Conservation (phyloP, 2,113 vertebrate species). For the Pungitius pungitius region DNA sequence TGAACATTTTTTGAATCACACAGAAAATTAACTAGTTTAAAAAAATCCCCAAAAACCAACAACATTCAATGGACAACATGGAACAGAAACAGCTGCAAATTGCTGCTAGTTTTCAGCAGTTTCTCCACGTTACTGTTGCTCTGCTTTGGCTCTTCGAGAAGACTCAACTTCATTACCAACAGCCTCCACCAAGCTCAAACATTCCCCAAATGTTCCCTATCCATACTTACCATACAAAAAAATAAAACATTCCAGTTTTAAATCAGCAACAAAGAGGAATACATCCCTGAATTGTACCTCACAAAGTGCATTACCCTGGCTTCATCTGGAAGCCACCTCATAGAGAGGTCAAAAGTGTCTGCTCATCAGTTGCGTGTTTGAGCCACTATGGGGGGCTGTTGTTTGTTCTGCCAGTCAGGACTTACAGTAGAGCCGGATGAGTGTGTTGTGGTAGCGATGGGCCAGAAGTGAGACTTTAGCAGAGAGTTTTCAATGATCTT, state of each 20-base stretch:
- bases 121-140: conserved; percentile 56
- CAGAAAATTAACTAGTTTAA: not conserved
- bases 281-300: conserved; percentile 62
- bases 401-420: conserved; percentile 33
- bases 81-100: conserved; percentile 66
- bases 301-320: conserved; percentile 23
- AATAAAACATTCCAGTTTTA: conserved; percentile 45
- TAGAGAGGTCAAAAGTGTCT: conserved; percentile 2
- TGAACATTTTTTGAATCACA: conserved; percentile 30
- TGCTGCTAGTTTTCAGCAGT: conserved; percentile 69
- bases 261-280: conserved; percentile 46
- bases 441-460: conserved; percentile 60
- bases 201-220: conserved; percentile 29
- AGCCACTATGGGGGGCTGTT: conserved; percentile 67
- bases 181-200: conserved; percentile 13
- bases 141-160: conserved; percentile 53
- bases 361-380: conserved; percentile 39
- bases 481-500: conserved; percentile 56
- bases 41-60: conserved; percentile 16
- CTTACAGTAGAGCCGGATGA: conserved; percentile 42
- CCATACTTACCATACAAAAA: conserved; percentile 67
- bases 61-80: conserved; percentile 51
- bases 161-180: conserved; percentile 38
- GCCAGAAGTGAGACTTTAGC: conserved; percentile 62
- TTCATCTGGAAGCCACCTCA: conserved; percentile 28